Percentiles rank a stretch among this genome's conserved stretches.
Evolutionary conservation across 1,140 invertebrate species (phyloP).

Genomic region (Thrips palmi): DNA sequence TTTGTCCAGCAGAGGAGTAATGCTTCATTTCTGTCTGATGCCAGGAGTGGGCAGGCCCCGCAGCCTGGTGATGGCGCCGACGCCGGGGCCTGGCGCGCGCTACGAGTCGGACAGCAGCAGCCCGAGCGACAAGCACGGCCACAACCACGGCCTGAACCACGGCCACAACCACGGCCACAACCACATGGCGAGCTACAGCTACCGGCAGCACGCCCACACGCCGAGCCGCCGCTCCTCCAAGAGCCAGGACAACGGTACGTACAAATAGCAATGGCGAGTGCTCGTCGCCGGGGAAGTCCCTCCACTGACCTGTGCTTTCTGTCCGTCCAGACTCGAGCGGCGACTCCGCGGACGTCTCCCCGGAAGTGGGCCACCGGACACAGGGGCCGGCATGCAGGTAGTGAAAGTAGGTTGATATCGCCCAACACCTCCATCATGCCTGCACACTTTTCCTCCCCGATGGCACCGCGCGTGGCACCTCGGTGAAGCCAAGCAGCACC

Average conservation of each 20-base stretch:
- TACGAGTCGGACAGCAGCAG: no score
- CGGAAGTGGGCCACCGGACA: conserved; percentile 14
- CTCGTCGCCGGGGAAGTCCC: no score
- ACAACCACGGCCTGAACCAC: no score
- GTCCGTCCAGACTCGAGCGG: conserved; percentile 19
- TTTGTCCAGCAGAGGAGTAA: no score
- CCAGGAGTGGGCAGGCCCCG: conserved; percentile 13
- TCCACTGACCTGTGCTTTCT: no score
- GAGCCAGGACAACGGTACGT: neutral
- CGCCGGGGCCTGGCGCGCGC: no score
- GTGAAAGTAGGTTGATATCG: conserved; percentile 12
- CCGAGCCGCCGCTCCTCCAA: neutral
- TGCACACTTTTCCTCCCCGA: no score
- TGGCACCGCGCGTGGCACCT: no score
- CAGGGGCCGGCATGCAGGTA: conserved; percentile 13
- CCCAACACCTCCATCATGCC: no score
- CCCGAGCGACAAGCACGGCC: no score
- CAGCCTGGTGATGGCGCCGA: conserved; percentile 5
- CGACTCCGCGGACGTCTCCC: conserved; percentile 18
- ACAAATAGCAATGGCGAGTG: neutral
- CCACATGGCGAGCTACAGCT: neutral
- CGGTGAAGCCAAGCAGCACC: conserved; percentile 1
- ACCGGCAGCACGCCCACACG: neutral
- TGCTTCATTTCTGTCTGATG: no score
- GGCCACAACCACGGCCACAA: no score